phyloP scores from a whole-genome alignment of 1,140 invertebrate genomes.

The Drosophila tani region DNA sequence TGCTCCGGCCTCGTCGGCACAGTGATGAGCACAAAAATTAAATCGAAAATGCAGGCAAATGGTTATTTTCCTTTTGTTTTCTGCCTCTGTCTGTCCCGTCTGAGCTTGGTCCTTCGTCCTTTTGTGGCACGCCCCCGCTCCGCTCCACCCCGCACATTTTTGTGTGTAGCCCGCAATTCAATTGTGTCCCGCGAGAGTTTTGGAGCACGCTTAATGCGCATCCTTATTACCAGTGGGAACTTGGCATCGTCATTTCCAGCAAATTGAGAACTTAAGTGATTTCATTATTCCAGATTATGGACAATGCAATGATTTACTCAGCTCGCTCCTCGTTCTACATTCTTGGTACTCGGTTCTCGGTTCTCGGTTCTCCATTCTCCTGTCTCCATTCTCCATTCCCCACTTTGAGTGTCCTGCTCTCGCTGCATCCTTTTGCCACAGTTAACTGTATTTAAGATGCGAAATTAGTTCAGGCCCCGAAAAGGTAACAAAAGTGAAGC shows the following conservation, averaged over 20 bases:
- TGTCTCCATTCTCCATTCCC: background rate
- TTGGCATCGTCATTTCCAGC: constrained; percentile 63
- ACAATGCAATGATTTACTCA: constrained; percentile 81
- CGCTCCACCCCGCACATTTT: background rate
- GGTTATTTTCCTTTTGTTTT: constrained; percentile 73
- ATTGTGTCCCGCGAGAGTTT: constrained; percentile 77
- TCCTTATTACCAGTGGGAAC: constrained; percentile 78
- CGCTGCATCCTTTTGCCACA: constrained; percentile 22
- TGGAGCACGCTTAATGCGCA: constrained; percentile 75
- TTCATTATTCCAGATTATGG: constrained; percentile 83
- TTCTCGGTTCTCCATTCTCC: background rate
- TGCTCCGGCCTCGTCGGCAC: constrained; percentile 44
- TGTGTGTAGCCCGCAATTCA: constrained; percentile 59
- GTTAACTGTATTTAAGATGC: constrained; percentile 61
- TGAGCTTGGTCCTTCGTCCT: constrained; percentile 5
- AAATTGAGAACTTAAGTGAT: constrained; percentile 83
- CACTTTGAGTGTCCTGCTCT: background rate
- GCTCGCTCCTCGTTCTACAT: constrained; percentile 21
- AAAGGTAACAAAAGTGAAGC: constrained; percentile 54
- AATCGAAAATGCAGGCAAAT: constrained; percentile 80
- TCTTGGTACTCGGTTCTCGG: background rate
- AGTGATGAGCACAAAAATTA: constrained; percentile 77
- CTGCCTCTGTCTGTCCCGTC: constrained; percentile 22
- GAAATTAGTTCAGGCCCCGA: constrained; percentile 51
- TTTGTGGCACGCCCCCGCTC: constrained; percentile 10